Conservation (phyloP, 2,888 invertebrate species). For the Pimpla rufipes region DNA sequence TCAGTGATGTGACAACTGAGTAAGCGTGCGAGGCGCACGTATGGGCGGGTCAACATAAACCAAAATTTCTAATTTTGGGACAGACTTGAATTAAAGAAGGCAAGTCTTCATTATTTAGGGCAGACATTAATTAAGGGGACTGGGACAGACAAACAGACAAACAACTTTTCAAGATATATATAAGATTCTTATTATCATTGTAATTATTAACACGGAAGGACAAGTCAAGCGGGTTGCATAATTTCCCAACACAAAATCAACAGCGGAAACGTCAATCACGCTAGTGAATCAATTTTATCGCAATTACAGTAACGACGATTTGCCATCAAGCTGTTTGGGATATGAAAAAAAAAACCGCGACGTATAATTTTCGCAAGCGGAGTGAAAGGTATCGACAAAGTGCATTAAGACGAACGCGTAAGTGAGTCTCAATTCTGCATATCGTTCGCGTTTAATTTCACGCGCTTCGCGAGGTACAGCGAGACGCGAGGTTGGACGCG, state of each 20-base stretch:
- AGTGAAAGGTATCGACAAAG: neutral
- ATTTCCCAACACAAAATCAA: neutral
- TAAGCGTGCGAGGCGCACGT: too few species aligned
- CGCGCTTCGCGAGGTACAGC: neutral
- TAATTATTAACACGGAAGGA: neutral
- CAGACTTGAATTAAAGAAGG: too few species aligned
- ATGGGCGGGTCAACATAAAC: too few species aligned
- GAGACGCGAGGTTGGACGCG: neutral
- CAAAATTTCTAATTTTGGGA: too few species aligned
- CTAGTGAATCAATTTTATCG: neutral
- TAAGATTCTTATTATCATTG: neutral
- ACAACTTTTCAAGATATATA: too few species aligned
- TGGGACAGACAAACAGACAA: too few species aligned
- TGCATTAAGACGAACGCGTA: neutral
- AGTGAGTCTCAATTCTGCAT: neutral
- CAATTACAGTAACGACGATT: neutral
- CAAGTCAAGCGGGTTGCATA: neutral
- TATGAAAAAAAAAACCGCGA: neutral
- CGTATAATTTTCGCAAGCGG: neutral
- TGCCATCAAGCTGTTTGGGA: neutral
- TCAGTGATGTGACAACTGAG: too few species aligned
- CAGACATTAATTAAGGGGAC: too few species aligned
- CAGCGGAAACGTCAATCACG: constrained; percentile 3
- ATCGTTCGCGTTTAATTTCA: neutral
- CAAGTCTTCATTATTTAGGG: too few species aligned